Evolutionary conservation across 1,140 invertebrate genomes (phyloP).

Genomic region (Lucilia cuprina): DNA sequence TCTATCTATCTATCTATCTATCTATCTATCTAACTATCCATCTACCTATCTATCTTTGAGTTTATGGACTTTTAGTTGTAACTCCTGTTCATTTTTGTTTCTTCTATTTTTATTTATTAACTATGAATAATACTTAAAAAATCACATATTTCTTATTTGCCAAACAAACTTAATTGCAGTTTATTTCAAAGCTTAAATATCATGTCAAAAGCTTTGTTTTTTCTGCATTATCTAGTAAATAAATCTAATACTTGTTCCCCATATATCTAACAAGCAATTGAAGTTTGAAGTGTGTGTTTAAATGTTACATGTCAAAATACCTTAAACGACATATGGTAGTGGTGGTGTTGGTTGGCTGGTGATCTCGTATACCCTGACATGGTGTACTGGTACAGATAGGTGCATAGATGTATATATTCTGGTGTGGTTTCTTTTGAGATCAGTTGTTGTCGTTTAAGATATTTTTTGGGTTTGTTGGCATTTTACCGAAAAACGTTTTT

Average conservation of each 20-base stretch:
- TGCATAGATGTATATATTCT: too few species aligned
- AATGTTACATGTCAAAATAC: constrained; percentile 8
- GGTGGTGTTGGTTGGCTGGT: not conserved
- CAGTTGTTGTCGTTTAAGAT: not conserved
- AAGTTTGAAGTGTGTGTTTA: not conserved
- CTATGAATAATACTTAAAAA: too few species aligned
- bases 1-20: too few species aligned
- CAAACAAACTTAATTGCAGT: not conserved
- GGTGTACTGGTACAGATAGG: not conserved
- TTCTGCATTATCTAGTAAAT: not conserved
- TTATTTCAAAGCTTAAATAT: not conserved
- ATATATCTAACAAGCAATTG: not conserved
- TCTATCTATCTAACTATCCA: too few species aligned
- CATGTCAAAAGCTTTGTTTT: not conserved
- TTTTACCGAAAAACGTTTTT: not conserved
- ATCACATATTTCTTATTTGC: too few species aligned
- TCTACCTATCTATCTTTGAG: too few species aligned
- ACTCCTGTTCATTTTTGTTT: too few species aligned
- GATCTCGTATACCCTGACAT: not conserved
- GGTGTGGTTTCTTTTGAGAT: not conserved
- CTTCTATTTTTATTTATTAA: too few species aligned
- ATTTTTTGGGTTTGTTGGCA: constrained; percentile 14
- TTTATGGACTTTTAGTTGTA: too few species aligned
- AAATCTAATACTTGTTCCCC: not conserved
- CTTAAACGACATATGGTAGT: not conserved